Evolutionary conservation across 2,888 invertebrate genomes (phyloP), one percentile per base, ranked within the genome.

Genomic region (Idaea aversata): DNA sequence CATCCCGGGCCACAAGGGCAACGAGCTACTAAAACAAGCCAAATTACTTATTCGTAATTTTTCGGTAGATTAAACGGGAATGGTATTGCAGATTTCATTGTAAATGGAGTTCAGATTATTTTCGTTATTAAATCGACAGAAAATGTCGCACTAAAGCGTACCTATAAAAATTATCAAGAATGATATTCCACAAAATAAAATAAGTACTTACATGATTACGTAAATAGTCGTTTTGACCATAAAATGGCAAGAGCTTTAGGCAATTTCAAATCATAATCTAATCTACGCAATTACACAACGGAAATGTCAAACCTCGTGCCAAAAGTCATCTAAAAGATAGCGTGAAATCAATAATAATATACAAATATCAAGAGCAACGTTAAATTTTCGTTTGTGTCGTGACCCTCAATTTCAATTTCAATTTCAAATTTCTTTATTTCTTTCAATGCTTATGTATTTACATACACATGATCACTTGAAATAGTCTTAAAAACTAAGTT

Each of bases 371-470:
- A 61, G 60, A 70, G 62, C 64, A 70, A 72, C 70, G 75, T 77
- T 74, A 74, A 76, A 77, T 75, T 69, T 74, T 70, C 69, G 72
- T 72, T 74, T 70, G 66, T 66, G 65, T 72, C 69, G 70, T 66
- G 69, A 68, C 72, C 70, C 68, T 70, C n/a, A n/a, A n/a, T n/a
- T n/a, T n/a, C n/a, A n/a, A n/a, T n/a, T n/a, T n/a, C n/a, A n/a
- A n/a, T n/a, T n/a, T n/a, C n/a, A n/a, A n/a, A n/a, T n/a, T n/a
- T n/a, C n/a, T n/a, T n/a, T n/a, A n/a, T n/a, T n/a, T n/a, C n/a
- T n/a, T n/a, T n/a, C n/a, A n/a, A n/a, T n/a, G n/a, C n/a, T n/a
- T n/a, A n/a, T n/a, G n/a, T n/a, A n/a, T n/a, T n/a, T n/a, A n/a
- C n/a, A n/a, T n/a, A n/a, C n/a, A n/a, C n/a, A n/a, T n/a, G n/a